Evolutionary conservation across 2,113 vertebrate species (phyloP), one percentile per base, ranked within the genome.

Genomic region (Manacus vitellinus): DNA sequence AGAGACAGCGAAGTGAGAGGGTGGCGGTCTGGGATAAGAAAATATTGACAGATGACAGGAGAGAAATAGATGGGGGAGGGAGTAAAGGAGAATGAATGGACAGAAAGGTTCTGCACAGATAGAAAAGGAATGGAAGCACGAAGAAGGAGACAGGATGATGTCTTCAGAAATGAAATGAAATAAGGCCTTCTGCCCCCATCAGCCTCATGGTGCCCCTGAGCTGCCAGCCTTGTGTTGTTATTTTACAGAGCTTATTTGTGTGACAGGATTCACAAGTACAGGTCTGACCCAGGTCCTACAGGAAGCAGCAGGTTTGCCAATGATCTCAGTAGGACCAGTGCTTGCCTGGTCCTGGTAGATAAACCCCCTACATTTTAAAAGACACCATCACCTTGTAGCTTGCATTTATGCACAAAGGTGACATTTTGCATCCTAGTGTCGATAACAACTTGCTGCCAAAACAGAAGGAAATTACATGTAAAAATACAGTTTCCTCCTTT

Each of bases 231-330:
- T 41, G 61, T 65, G 58, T 11, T 94, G 80, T 72, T 83, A 20
- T 86, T 96, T 82, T 82, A 47, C 54, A 82, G 76, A 89, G 25
- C 49, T 93, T 76, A 65, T 94, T 86, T 93, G 61, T 96, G 86
- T 94, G 92, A 81, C 72, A 72, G 72, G 55, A 78, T 94, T 87
- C 90, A 72, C 56, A 65, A 86, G 88, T 17, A n/a, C 5, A 2
- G 49, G n/a, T 89, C 80, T 78, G 88, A 91, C 73, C 73, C 73
- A 65, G 47, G 55, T 61, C 43, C 24, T 27, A 23, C 49, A 78
- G 79, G 25, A 78, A 81, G 79, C 52, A 56, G 76, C 68, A 68
- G 47, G 56, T 91, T 74, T 77, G 19, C 59, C 85, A 28, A 0
- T 9, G 67, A 93, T 72, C 75, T 90, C 59, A 49, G 51, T 2